Evolutionary conservation across 1,140 invertebrate genomes (phyloP).

Genomic region (Camponotus pennsylvanicus): DNA sequence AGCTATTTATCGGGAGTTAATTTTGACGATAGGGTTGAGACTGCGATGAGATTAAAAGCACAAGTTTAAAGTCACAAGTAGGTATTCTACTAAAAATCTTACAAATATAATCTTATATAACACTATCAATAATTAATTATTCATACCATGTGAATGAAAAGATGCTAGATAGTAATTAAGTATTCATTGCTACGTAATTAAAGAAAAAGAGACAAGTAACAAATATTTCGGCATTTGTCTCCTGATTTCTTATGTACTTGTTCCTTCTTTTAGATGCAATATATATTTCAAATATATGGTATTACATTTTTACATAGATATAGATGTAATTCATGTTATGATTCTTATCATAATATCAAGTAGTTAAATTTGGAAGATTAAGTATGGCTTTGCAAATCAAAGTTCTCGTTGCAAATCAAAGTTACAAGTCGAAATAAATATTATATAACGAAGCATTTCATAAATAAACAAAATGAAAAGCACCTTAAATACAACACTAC

Average conservation of each 20-base stretch:
- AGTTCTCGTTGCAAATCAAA: background rate
- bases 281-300: background rate
- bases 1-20: slow-evolving; percentile 44
- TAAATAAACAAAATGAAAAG: slow-evolving; percentile 39
- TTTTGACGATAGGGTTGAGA: slow-evolving; percentile 34
- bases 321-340: background rate
- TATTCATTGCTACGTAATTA: too few relatives aligned
- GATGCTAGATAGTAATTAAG: background rate
- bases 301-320: background rate
- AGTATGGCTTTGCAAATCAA: background rate
- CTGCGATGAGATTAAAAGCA: background rate
- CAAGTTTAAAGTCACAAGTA: background rate
- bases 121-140: background rate
- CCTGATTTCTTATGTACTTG: background rate
- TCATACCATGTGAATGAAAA: background rate
- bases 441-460: background rate
- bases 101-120: background rate
- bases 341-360: background rate
- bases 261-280: background rate
- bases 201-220: background rate
- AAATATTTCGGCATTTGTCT: background rate
- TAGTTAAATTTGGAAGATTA: background rate
- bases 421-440: too few relatives aligned
- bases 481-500: background rate
- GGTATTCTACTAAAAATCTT: background rate